A percentile compares a stretch with the other conserved stretches of the same genome.
These are phyloP conservation scores for Megalops cyprinoides DNA, from an alignment of 2,797 vertebrate genomes.

Conservation along the genomic window DNA sequence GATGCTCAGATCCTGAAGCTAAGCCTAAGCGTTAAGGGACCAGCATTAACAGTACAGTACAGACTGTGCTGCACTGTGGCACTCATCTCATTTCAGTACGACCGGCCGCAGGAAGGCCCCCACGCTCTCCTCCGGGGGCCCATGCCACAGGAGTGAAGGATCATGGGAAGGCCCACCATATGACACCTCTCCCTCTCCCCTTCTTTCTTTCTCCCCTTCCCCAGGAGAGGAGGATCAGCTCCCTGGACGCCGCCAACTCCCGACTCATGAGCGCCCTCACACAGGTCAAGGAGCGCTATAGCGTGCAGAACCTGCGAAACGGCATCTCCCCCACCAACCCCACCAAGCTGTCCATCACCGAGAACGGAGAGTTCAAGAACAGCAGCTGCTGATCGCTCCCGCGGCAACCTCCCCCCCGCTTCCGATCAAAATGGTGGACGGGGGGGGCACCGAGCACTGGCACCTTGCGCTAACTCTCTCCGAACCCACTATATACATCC, in stretches of 20 bases:
- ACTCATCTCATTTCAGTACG: background rate
- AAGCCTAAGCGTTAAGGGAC: too few relatives aligned
- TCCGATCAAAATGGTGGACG: too few relatives aligned
- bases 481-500: too few relatives aligned
- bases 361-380: slow-evolving; percentile 98
- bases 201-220: slow-evolving; percentile 62
- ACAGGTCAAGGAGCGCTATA: slow-evolving; percentile 96
- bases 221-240: slow-evolving; percentile 91
- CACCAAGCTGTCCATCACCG: slow-evolving; percentile 97
- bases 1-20: too few relatives aligned
- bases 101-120: too few relatives aligned
- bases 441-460: too few relatives aligned
- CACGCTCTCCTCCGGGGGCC: background rate
- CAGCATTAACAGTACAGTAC: too few relatives aligned
- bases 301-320: slow-evolving; percentile 81
- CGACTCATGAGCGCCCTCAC: slow-evolving; percentile 93
- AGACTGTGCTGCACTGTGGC: too few relatives aligned
- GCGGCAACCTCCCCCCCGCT: background rate
- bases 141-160: background rate
- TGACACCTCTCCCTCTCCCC: background rate
- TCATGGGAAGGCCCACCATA: background rate
- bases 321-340: slow-evolving; percentile 90
- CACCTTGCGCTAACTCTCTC: too few relatives aligned
- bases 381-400: slow-evolving; percentile 85
- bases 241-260: slow-evolving; percentile 91